phyloP scores from a whole-genome alignment of 2,797 vertebrate genomes.

The Cirrhinus molitorella region DNA sequence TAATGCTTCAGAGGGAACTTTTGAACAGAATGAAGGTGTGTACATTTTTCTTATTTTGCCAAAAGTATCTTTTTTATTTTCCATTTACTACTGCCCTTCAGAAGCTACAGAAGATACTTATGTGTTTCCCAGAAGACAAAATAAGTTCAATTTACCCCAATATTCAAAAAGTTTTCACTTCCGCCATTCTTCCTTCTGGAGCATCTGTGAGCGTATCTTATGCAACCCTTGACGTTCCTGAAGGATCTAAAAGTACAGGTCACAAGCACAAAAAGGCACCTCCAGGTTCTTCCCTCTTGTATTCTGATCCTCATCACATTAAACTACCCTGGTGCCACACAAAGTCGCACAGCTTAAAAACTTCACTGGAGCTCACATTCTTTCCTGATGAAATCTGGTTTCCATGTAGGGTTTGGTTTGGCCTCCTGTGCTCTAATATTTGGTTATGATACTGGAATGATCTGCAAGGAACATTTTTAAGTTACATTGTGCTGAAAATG shows the following conservation, averaged over 20 bases:
- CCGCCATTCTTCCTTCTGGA: too few species aligned
- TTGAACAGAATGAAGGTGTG: too few species aligned
- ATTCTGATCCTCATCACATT: not conserved
- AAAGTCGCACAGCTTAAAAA: not conserved
- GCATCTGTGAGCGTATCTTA: too few species aligned
- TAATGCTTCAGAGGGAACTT: too few species aligned
- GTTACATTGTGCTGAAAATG: constrained; percentile 20
- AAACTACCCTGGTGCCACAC: not conserved
- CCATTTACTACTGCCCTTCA: too few species aligned
- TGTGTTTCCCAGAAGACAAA: too few species aligned
- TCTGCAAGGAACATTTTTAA: constrained; percentile 13
- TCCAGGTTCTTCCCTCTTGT: not conserved
- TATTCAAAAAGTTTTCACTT: too few species aligned
- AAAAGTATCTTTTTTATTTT: too few species aligned
- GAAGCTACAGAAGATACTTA: too few species aligned
- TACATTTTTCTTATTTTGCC: too few species aligned
- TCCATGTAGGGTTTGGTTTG: constrained; percentile 39
- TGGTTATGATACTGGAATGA: constrained; percentile 22
- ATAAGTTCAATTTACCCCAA: too few species aligned
- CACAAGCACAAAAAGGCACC: not conserved
- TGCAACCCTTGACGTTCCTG: not conserved
- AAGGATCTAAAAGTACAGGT: constrained; percentile 10
- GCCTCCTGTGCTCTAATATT: constrained; percentile 7
- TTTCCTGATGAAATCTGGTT: constrained; percentile 36
- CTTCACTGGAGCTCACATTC: constrained; percentile 27